A percentile compares a stretch with the other conserved stretches of the same genome.
Evolutionary conservation across 2,113 vertebrate genomes (phyloP).

Genomic region (Chamaetylas fuelleborni): DNA sequence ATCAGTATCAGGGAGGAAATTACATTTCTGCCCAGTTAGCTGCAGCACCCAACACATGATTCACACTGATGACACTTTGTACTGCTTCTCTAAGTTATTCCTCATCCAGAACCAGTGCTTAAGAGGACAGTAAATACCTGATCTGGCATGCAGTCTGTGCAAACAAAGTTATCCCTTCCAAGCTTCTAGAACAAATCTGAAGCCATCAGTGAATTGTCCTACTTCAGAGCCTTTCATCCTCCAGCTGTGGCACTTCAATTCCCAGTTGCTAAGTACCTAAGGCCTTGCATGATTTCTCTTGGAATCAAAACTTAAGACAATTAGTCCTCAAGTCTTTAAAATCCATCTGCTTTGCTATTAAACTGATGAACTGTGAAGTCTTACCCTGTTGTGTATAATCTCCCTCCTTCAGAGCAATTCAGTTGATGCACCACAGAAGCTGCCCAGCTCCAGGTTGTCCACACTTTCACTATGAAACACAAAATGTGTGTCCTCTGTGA

Average conservation of each 20-base stretch:
- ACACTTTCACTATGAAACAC: rapidly evolving
- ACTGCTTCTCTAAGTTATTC: background rate
- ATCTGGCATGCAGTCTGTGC: background rate
- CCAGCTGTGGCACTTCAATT: background rate
- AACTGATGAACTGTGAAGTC: background rate
- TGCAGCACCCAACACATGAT: background rate
- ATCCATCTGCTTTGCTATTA: background rate
- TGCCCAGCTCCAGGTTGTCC: background rate
- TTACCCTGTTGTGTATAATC: background rate
- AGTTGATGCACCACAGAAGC: background rate
- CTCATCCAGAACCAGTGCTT: background rate
- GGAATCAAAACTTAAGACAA: background rate
- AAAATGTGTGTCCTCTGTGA: background rate
- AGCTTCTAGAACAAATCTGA: background rate
- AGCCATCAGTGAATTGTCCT: background rate
- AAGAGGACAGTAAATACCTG: background rate
- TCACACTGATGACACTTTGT: background rate
- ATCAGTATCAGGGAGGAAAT: background rate
- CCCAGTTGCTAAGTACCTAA: background rate
- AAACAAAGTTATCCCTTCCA: background rate
- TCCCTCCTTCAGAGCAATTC: background rate
- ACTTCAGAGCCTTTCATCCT: background rate
- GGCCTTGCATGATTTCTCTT: background rate
- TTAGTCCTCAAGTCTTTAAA: background rate
- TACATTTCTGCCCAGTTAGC: constrained; percentile 7